phyloP scores from a whole-genome alignment of 2,888 invertebrate genomes.

The Eudemis profundana region DNA sequence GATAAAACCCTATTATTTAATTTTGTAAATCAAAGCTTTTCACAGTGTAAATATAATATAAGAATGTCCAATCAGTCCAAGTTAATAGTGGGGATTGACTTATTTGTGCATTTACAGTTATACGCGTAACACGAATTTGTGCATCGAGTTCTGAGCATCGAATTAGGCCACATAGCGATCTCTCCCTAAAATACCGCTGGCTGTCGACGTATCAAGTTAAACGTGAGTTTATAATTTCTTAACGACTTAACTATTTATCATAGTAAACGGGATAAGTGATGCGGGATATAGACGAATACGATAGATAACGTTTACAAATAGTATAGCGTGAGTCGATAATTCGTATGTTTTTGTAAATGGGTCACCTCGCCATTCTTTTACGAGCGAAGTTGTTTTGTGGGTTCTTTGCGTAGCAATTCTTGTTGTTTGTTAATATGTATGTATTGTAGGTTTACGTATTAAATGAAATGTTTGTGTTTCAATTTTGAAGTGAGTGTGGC shows the following conservation, averaged over 20 bases:
- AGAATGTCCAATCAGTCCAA: constrained; percentile 54
- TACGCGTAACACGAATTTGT: constrained; percentile 85
- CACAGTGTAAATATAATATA: constrained; percentile 43
- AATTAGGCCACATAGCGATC: constrained; percentile 87
- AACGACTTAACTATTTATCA: constrained; percentile 54
- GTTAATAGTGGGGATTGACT: constrained; percentile 61
- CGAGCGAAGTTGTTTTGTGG: constrained; percentile 71
- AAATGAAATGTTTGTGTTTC: constrained; percentile 60
- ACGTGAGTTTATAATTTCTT: constrained; percentile 77
- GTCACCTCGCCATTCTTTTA: constrained; percentile 84
- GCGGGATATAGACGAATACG: constrained; percentile 57
- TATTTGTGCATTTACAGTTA: constrained; percentile 84
- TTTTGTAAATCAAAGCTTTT: constrained; percentile 29
- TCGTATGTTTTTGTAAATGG: constrained; percentile 84
- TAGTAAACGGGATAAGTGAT: constrained; percentile 48
- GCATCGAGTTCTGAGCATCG: constrained; percentile 84
- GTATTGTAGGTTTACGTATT: constrained; percentile 32
- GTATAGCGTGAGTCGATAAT: constrained; percentile 77
- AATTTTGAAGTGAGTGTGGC: constrained; percentile 68
- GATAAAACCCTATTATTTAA: constrained; percentile 41
- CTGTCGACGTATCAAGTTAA: constrained; percentile 84
- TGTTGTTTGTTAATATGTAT: constrained; percentile 44
- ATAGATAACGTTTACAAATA: constrained; percentile 69
- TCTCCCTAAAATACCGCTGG: constrained; percentile 86
- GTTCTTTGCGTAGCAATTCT: constrained; percentile 56